Percentiles rank a stretch among this genome's conserved stretches.
These are phyloP conservation scores for Temnothorax unifasciatus DNA, from an alignment of 2,888 invertebrate genomes.

Conservation along the genomic window DNA sequence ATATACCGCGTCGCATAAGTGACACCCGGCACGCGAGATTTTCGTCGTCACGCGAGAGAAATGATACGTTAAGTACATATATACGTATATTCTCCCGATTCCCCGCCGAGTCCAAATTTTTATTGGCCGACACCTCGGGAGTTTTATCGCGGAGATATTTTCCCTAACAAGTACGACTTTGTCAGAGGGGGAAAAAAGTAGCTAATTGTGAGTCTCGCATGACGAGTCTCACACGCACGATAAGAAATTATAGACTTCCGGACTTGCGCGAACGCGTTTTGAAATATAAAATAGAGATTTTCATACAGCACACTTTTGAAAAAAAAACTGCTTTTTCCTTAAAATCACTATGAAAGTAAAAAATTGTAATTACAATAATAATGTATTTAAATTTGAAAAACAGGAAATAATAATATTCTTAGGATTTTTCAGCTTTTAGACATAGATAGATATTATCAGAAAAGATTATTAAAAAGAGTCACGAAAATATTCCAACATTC, in stretches of 20 bases:
- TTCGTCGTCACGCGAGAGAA: constrained; percentile 48
- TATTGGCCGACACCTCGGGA: constrained; percentile 43
- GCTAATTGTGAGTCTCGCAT: constrained; percentile 35
- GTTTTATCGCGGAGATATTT: constrained; percentile 49
- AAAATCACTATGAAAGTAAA: not conserved
- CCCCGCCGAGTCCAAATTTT: constrained; percentile 43
- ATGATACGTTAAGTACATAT: constrained; percentile 39
- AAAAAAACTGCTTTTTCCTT: not conserved
- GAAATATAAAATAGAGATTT: not conserved
- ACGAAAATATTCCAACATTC: not conserved
- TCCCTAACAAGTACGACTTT: constrained; percentile 27
- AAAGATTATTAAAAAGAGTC: not conserved
- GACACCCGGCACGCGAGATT: constrained; percentile 54
- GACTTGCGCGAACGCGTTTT: not conserved
- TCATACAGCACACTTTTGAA: not conserved
- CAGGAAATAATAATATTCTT: not conserved
- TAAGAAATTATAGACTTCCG: constrained; percentile 35
- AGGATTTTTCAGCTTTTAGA: not conserved
- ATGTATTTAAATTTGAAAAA: not conserved
- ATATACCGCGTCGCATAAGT: constrained; percentile 52
- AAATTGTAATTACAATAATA: not conserved
- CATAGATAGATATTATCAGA: not conserved
- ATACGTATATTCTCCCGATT: not conserved
- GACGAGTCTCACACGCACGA: constrained; percentile 25
- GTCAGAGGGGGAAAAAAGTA: constrained; percentile 24